Percentiles rank a stretch among this genome's conserved stretches.
phyloP scores from a whole-genome alignment of 35 echinoderm and acorn worm species.

The Lytechinus variegatus region DNA sequence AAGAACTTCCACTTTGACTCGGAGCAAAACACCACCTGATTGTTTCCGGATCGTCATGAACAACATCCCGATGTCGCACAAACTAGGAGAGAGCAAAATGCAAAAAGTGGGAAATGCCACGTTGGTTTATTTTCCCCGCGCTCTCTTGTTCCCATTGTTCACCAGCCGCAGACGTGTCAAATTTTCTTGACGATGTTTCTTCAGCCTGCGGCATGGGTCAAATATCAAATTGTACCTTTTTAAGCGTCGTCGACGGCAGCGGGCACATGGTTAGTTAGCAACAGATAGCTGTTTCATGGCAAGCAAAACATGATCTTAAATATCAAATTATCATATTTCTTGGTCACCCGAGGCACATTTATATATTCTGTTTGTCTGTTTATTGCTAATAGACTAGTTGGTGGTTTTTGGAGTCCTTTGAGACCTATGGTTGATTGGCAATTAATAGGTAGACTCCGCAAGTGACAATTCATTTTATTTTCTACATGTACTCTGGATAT shows the following conservation, averaged over 20 bases:
- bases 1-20: neutral
- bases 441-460: neutral
- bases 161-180: neutral
- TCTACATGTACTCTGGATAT: neutral
- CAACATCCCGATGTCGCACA: neutral
- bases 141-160: neutral
- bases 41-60: neutral
- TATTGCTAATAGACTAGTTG: neutral
- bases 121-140: neutral
- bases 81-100: neutral
- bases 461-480: neutral
- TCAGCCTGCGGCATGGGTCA: constrained; percentile 1
- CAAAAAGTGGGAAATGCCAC: neutral
- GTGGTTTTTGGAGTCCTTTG: neutral
- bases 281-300: neutral
- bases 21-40: neutral
- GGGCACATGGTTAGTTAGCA: neutral
- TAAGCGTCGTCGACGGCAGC: neutral
- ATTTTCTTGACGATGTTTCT: constrained; percentile 1
- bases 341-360: neutral
- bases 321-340: neutral
- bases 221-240: constrained; percentile 1
- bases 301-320: neutral
- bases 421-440: neutral
- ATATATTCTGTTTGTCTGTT: neutral